Evolutionary conservation across 2,888 invertebrate genomes (phyloP), one percentile per base, ranked within the genome.

Genomic region (Drosophila maculinotata): DNA sequence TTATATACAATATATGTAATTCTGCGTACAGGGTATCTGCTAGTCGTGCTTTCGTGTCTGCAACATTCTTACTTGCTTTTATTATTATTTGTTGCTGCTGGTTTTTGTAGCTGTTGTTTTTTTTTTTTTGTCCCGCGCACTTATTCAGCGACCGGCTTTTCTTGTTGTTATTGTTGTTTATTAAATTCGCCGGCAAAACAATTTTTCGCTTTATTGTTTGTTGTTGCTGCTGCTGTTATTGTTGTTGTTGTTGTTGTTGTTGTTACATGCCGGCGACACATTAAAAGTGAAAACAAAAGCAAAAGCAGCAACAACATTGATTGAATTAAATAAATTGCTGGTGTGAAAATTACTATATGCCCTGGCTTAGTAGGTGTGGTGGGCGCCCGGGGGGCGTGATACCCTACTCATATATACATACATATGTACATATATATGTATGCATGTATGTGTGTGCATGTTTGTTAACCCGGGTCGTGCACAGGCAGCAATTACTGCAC

Each of bases 301-400:
- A 35, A 35, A 17, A 33, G 36, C 28, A 20, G 36, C 47, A 47
- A 17, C 51, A 60, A 56, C 60, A 51, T 51, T 85, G 53, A 85
- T 79, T 85, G 60, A 79, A 86, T 85, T 79, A 82, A 82, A 65
- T 59, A 52, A 70, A 83, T 63, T 71, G 63, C 47, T 48, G 38
- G 47, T 57, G 42, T 51, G 51, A 45, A 64, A 42, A 47, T 35
- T 7, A 41, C 33, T 7, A 41, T 39, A 12, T 39, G 20, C 36
- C 36, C 28, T 12, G 15, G 41, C 42, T 31, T 17, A 9, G 20
- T 10, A 7, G n/a, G 39, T 20, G 38, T 17, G 12, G 10, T 8
- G 28, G 12, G 17, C 35, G 30, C n/a, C n/a, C n/a, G n/a, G 23
- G 30, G 67, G 63, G 78, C 49, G 57, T 58, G 59, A 15, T 35